Evolutionary conservation across 2,888 invertebrate species (phyloP).

Genomic region (Himalopsyche tibetana): DNA sequence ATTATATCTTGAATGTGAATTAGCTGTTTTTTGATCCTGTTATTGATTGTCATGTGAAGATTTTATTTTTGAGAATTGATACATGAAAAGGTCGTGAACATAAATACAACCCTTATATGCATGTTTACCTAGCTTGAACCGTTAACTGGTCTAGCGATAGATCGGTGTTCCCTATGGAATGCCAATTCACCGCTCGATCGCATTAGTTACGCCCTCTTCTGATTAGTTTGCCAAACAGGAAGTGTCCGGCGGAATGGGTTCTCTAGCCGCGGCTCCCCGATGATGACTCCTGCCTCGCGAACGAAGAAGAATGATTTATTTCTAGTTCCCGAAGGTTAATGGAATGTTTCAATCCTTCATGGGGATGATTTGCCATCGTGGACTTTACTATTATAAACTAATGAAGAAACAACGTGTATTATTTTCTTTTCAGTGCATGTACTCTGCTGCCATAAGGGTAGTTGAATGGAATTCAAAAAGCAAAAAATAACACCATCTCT

Average conservation of each 20-base stretch:
- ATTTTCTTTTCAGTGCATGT: not conserved
- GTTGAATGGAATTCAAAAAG: not conserved
- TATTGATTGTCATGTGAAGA: no score
- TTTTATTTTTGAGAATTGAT: no score
- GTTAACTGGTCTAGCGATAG: not conserved
- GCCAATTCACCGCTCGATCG: slow-evolving; percentile 39
- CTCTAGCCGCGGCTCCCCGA: not conserved
- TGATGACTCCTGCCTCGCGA: slow-evolving; percentile 31
- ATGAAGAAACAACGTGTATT: not conserved
- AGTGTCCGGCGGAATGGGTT: slow-evolving; percentile 29
- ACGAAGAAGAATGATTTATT: slow-evolving; percentile 14
- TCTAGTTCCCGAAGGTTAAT: slow-evolving; percentile 19
- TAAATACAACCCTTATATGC: no score
- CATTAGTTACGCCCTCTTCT: slow-evolving; percentile 49
- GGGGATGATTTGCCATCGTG: not conserved
- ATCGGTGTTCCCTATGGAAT: slow-evolving; percentile 44
- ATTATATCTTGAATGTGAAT: no score
- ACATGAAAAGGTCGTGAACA: no score
- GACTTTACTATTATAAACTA: not conserved
- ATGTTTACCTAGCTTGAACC: not conserved
- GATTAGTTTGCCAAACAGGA: slow-evolving; percentile 51
- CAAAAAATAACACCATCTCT: no score
- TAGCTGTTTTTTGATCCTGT: no score
- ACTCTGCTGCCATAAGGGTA: not conserved
- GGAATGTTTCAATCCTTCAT: not conserved